Base-by-base conservation (phyloP, 2,888 invertebrate genomes). In the Pyrochroa serraticornis region DNA sequence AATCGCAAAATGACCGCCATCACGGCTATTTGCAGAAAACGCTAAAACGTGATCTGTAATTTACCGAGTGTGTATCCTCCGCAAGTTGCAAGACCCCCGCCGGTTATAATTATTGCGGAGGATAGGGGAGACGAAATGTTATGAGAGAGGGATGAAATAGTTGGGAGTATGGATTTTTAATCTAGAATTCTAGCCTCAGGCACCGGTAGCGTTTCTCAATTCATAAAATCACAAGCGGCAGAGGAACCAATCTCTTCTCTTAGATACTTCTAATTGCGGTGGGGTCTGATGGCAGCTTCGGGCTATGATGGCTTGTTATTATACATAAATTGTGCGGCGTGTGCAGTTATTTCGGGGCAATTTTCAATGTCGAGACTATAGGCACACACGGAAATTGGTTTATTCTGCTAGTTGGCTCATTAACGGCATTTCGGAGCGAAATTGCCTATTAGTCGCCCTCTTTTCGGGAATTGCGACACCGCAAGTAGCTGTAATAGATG, bases 241-340 rank as follows among this genome's bases (percentile, higher is more conserved):
- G 37, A 58, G 47, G 49, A 53, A 58, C 58, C 56, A 56, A 56
- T 58, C 58, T 52, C 58, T 39, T 49, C 53, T 48, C 53, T 58
- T 48, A 58, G 58, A 58, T 47, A 52, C 48, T 46, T 54, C 58
- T 58, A 58, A 58, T 58, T 58, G 58, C 53, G 53, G 58, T 34
- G 58, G 39, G 48, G 58, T 35, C 58, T 54, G 52, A 49, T 53
- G 51, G 51, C 31, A 54, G 33, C 58, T 43, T 38, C 43, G 22
- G 58, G 58, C 58, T 48, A 58, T 49, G 47, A 53, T 58, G 48
- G 34, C 58, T 58, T 58, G 52, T 58, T 58, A 54, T 54, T 54
- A 58, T 58, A 52, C 58, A 41, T 52, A 58, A 58, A 58, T 58
- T 44, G 58, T 53, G 37, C 42, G 42, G 44, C 54, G 57, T 52